Evolutionary conservation across 2,113 vertebrate species (phyloP), one percentile per base, ranked within the genome.

Genomic region (Callorhinus ursinus): DNA sequence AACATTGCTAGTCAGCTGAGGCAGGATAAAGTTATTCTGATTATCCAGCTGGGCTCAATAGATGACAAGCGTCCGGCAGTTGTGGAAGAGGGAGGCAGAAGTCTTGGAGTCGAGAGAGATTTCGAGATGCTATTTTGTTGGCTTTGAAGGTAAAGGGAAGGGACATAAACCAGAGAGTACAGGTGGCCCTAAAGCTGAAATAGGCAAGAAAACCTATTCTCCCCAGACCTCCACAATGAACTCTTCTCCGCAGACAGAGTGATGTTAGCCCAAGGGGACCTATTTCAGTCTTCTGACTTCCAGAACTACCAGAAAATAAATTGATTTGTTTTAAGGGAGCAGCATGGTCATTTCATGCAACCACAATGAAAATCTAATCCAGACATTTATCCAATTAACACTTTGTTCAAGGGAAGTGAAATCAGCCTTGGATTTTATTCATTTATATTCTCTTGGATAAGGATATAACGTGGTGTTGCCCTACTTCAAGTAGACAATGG

Each of bases 141-240:
- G 7, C 33, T 61, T 61, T 36, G 67, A 36, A 71, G 18, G 36
- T 36, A 71, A 71, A 71, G 8, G 9, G 67, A 69, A 9, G 18
- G 8, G 4, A 2, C 18, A n/a, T 21, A 15, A 36, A 8, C 4
- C 18, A 36, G 18, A 1, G 18, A 71, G 33, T 36, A 71, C 0
- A 36, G 67, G 67, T 36, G n/a, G 67, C 18, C 36, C 9, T 36
- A 36, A 4, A 19, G 18, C 67, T 36, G 63, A 13, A 65, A 31
- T 65, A 65, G 28, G 13, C 26, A 65, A 65, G 13, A 65, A 31
- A 65, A 65, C 13, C 2, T 65, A 15, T 15, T 65, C 18, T 1
- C 24, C 33, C n/a, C 67, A 71, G 9, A 36, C 4, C n/a, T 71
- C 18, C 28, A 31, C 13, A 15, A 1, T 65, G 28, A 65, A 15